Base-by-base conservation (phyloP, 2,797 vertebrate genomes). In the Hafferia zeledoni region DNA sequence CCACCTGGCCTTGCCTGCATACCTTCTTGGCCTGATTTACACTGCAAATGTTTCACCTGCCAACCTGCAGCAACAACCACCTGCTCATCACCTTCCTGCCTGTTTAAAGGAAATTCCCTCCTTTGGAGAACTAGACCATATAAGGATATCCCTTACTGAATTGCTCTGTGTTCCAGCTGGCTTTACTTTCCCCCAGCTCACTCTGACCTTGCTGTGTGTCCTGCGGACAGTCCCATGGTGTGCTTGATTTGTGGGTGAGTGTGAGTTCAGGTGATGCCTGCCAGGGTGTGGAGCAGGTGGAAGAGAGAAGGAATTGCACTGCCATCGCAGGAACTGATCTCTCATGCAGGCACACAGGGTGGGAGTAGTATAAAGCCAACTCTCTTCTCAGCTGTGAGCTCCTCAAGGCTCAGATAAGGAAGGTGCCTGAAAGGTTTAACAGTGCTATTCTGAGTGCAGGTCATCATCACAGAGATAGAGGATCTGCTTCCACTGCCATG, bases 1-100 rank as follows among this genome's bases (percentile, higher is more conserved):
- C 18, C 23, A n/a, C 27, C 5, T 19, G 49, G 8, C 56, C 14
- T 49, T 0, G 0, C 31, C 17, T 85, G 52, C 2, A 0, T 50
- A 70, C 33, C 41, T 83, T 76, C 74, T 67, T 27, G 47, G 28
- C 49, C 71, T 68, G 41, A 16, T 79, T 80, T 53, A 19, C 25
- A 1, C 47, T 69, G 46, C 0, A 0, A 7, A 43, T 50, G 2
- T 65, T 53, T 53, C 44, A 17, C 28, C 50, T 76, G 56, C 43
- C 56, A 77, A 13, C 35, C 63, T 88, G 59, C 6, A 9, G 53
- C 33, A 75, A 31, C 41, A 69, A 7, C 61, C 28, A 56, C 53
- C 57, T 75, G 61, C 55, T 93, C 41, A n/a, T 94, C 39, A n/a
- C 22, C 33, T 63, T 69, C 25, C 50, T 17, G 1, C 39, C 22